Evolutionary conservation across 2,888 invertebrate genomes (phyloP), one percentile per base, ranked within the genome.

Genomic region (Drosophila kambysellisi): DNA sequence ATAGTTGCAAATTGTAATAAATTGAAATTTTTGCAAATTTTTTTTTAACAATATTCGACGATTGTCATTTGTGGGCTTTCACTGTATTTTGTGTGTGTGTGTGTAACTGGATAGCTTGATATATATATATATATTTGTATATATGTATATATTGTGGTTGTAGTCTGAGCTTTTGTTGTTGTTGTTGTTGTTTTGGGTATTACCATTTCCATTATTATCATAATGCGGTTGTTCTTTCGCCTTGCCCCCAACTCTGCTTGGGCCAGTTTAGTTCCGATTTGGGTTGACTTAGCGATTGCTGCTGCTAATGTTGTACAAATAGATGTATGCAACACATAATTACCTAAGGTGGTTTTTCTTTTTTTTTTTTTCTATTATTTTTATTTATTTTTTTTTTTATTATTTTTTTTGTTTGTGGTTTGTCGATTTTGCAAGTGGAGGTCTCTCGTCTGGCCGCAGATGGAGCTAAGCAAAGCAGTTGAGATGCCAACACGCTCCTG

Each of bases 171-270:
- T 33, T 37, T 41, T 58, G 32, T 48, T 50, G 37, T 51, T 51
- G 57, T 51, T 51, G 57, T 58, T 64, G 51, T 67, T 50, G 57
- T 29, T 72, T 62, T 53, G 82, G 67, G 46, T 71, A 81, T 83
- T 79, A 81, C 62, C 88, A 85, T 82, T 88, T 76, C 71, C 83
- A 88, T 82, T 85, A 88, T 85, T 86, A 85, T 85, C 86, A 82
- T 85, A 88, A 86, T 88, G 86, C 67, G 88, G 70, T 67, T 79
- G 80, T 79, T 66, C 56, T 68, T 72, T 77, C 67, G 73, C 87
- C 84, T 87, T 82, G 78, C 61, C 72, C 74, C 79, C 53, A 54
- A 46, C 62, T 57, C 57, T 70, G 80, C 69, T 70, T 76, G 51
- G 62, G 63, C 48, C 46, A 39, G 48, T 46, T 69, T 61, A 62